Evolutionary conservation across 1,140 invertebrate species (phyloP).

Genomic region (Asobara japonica): DNA sequence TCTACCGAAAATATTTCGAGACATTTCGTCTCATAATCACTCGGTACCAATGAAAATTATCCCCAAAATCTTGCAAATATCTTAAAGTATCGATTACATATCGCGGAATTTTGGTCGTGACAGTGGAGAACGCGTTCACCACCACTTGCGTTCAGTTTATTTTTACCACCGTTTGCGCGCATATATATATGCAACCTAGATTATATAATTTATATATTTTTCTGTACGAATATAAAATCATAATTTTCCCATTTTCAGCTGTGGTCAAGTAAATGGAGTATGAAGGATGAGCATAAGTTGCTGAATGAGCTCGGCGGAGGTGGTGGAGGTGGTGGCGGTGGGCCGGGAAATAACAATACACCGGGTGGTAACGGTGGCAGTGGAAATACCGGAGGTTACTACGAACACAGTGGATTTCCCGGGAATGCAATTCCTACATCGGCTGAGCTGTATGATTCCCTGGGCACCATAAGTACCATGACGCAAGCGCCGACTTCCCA

Average conservation of each 20-base stretch:
- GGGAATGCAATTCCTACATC: conserved; percentile 69
- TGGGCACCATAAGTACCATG: conserved; percentile 76
- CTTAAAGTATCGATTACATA: too few relatives aligned
- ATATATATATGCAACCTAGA: too few relatives aligned
- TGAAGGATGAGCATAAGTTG: conserved; percentile 88
- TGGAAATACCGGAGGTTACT: conserved; percentile 66
- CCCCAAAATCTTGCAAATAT: too few relatives aligned
- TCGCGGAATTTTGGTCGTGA: too few relatives aligned
- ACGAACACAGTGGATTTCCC: conserved; percentile 73
- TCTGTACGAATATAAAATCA: not conserved
- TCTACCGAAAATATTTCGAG: too few relatives aligned
- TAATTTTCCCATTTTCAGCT: conserved; percentile 68
- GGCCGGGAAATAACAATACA: conserved; percentile 52
- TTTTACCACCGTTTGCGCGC: too few relatives aligned
- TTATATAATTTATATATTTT: too few relatives aligned
- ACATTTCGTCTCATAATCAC: too few relatives aligned
- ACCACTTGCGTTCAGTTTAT: too few relatives aligned
- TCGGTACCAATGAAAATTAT: too few relatives aligned
- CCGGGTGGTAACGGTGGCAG: conserved; percentile 52
- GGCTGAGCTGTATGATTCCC: conserved; percentile 76
- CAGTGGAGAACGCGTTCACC: too few relatives aligned
- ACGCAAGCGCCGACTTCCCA: conserved; percentile 75
- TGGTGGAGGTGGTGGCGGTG: conserved; percentile 58
- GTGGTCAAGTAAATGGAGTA: conserved; percentile 87
- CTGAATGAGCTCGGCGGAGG: conserved; percentile 80